Evolutionary conservation across 2,113 vertebrate species (phyloP), one percentile per base, ranked within the genome.

Genomic region (Neodon shergylaensis): DNA sequence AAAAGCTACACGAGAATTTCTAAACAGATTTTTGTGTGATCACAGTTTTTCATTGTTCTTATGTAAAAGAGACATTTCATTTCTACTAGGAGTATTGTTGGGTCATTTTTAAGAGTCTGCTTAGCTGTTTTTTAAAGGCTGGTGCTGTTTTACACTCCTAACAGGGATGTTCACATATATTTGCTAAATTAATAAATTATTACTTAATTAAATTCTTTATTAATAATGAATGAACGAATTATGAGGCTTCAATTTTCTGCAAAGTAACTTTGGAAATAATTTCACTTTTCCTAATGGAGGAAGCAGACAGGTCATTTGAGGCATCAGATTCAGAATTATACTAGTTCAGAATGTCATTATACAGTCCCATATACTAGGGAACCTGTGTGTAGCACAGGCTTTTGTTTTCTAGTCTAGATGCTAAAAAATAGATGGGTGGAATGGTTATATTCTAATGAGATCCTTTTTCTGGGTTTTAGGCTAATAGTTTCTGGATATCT

Each of bases 101-200:
- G 16, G 6, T 73, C 21, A 49, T 83, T 89, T 79, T 28, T 74
- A 49, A 88, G 19, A 49, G 33, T 24, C 63, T 73, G 2, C 3
- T 44, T 26, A 85, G 8, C 42, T 61, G 5, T 36, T 92, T 94
- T 61, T 42, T 91, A 94, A 95, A 39, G 70, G 17, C 19, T 58
- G 54, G 5, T 52, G 17, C 31, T 49, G 61, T 74, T 89, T 88
- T 65, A 16, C 5, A 91, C 47, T 78, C 63, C 36, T 22, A 54
- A 39, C 16, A 82, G 31, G 26, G 74, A 90, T 24, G 5, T 49
- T 82, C 10, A 58, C 66, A 74, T 49, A 44, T 58, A 94, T 76
- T 90, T 95, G 52, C 58, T 88, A 82, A 90, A 78, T 89, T 95
- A 88, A 93, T 90, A 83, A 36, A 68, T 84, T 92, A 85, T 96